phyloP scores from a whole-genome alignment of 2,888 invertebrate genomes.

The Pammene aurita region DNA sequence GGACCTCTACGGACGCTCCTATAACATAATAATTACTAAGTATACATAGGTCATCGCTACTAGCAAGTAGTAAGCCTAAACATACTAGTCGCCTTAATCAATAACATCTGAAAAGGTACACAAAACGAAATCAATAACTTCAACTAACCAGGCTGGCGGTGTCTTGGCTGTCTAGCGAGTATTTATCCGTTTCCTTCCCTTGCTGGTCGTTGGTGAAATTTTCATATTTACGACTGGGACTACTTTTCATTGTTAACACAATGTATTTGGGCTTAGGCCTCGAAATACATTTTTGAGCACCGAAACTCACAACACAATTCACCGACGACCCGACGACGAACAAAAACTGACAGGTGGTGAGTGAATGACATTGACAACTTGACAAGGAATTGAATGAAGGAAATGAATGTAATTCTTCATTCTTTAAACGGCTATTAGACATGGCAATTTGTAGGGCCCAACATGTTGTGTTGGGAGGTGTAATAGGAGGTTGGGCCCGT shows the following conservation, averaged over 20 bases:
- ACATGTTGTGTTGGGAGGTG: too few species aligned
- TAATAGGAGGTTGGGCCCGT: too few species aligned
- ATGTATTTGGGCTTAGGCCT: slow-evolving; percentile 67
- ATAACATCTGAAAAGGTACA: slow-evolving; percentile 69
- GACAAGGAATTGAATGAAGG: slow-evolving; percentile 14
- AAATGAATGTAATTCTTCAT: not conserved
- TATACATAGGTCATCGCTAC: slow-evolving; percentile 36
- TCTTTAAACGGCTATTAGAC: not conserved
- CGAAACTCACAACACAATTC: slow-evolving; percentile 64
- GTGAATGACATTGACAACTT: slow-evolving; percentile 15
- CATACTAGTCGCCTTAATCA: slow-evolving; percentile 63
- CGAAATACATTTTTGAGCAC: slow-evolving; percentile 72
- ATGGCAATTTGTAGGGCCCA: too few species aligned
- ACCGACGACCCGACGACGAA: slow-evolving; percentile 60
- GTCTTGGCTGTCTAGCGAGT: slow-evolving; percentile 80
- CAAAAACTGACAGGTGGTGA: slow-evolving; percentile 49
- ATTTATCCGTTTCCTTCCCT: slow-evolving; percentile 78
- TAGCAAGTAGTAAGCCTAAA: slow-evolving; percentile 52
- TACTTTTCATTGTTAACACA: slow-evolving; percentile 80
- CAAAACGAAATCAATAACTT: slow-evolving; percentile 79
- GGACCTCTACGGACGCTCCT: not conserved
- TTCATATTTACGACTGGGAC: slow-evolving; percentile 80
- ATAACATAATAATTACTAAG: not conserved
- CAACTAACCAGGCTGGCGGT: slow-evolving; percentile 80
- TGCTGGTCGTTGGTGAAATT: slow-evolving; percentile 76